Evolutionary conservation across 2,113 vertebrate species (phyloP).

Genomic region (Paedocypris sp.): DNA sequence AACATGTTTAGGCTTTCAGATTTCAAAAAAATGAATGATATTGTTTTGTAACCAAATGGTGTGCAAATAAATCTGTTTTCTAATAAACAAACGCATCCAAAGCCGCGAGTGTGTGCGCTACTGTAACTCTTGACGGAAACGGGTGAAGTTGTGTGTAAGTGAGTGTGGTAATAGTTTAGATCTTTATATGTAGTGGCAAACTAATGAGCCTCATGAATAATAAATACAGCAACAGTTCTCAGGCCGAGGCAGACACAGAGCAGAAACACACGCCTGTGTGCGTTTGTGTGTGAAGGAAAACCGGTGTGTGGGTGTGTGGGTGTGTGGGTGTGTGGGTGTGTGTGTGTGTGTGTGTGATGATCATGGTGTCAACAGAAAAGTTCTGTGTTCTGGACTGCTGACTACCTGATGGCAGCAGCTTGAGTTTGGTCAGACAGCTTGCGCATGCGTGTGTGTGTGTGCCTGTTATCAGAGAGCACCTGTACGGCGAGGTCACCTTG

Average conservation of each 20-base stretch:
- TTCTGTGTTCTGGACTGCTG: constrained; percentile 17
- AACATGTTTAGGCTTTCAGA: too few relatives aligned
- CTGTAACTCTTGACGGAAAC: too few relatives aligned
- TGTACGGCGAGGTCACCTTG: constrained; percentile 49
- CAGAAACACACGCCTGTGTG: background rate
- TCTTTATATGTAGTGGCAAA: background rate
- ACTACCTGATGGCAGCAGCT: constrained; percentile 17
- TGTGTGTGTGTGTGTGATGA: background rate
- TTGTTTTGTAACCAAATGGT: too few relatives aligned
- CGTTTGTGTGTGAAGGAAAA: background rate
- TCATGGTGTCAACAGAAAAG: constrained; percentile 4
- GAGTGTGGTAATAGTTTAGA: constrained; percentile 7
- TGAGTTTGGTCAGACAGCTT: background rate
- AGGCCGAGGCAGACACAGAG: background rate
- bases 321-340: background rate
- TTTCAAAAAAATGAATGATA: too few relatives aligned
- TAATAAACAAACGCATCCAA: too few relatives aligned
- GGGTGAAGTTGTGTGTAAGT: background rate
- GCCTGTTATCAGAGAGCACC: constrained; percentile 32
- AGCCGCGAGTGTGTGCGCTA: too few relatives aligned
- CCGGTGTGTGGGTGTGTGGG: background rate
- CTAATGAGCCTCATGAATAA: constrained; percentile 17
- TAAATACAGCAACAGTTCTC: too few relatives aligned
- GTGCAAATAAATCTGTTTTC: too few relatives aligned
- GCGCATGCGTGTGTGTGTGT: background rate